These are phyloP conservation scores for Symphodus melops DNA, from an alignment of 2,113 vertebrate genomes.

Conservation along the genomic window DNA sequence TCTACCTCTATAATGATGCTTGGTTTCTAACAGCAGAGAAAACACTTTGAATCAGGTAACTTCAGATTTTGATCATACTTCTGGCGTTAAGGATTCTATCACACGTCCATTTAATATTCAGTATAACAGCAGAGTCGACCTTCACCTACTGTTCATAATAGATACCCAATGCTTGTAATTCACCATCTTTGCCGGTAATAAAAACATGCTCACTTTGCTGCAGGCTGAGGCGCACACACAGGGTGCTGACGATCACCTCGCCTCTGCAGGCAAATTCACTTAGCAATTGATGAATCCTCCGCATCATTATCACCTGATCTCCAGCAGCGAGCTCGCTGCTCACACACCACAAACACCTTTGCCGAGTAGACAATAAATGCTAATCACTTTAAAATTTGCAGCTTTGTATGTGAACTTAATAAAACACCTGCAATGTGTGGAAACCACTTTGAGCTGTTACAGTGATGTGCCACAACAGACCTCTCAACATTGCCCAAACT, in stretches of 20 bases:
- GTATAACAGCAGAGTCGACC: neutral
- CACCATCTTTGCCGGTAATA: neutral
- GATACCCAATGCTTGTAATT: neutral
- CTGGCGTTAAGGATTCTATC: too few species aligned
- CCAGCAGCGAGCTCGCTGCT: constrained; percentile 14
- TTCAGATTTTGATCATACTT: neutral
- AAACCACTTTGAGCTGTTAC: constrained; percentile 13
- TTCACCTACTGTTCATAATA: constrained; percentile 4
- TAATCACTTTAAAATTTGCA: constrained; percentile 18
- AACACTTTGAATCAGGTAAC: neutral
- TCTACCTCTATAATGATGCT: neutral
- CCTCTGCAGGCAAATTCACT: constrained; percentile 31
- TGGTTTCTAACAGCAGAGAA: neutral
- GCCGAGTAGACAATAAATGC: constrained; percentile 2
- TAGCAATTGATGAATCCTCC: constrained; percentile 42
- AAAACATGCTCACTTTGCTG: constrained; percentile 3
- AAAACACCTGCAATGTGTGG: constrained; percentile 10
- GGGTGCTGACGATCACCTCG: constrained; percentile 6
- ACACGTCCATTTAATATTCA: neutral
- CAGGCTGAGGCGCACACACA: constrained; percentile 8
- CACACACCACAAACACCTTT: constrained; percentile 14
- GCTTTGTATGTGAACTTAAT: constrained; percentile 9
- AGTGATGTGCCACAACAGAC: neutral
- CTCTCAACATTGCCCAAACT: too few species aligned
- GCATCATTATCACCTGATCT: constrained; percentile 46